Percentiles rank a stretch among this genome's conserved stretches.
Evolutionary conservation across 2,113 vertebrate species (phyloP).

Genomic region (Miniopterus natalensis): DNA sequence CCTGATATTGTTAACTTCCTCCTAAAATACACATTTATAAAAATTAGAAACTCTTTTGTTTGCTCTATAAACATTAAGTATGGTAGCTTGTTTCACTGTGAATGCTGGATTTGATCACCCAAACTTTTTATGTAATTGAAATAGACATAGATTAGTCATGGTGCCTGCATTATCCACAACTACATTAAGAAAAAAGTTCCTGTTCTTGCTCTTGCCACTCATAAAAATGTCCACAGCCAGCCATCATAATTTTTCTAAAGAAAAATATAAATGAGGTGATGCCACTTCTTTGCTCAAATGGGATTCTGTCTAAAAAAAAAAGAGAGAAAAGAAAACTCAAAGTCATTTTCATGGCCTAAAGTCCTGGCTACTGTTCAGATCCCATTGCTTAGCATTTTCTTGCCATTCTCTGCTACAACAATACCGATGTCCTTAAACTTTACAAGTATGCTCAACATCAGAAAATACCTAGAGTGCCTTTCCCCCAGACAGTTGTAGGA

Average conservation of each 20-base stretch:
- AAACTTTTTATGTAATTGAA: neutral
- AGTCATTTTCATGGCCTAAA: neutral
- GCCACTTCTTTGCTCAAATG: neutral
- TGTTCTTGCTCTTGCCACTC: neutral
- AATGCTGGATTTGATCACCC: neutral
- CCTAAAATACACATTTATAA: neutral
- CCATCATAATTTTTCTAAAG: neutral
- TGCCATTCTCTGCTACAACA: neutral
- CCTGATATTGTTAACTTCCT: neutral
- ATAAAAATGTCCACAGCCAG: neutral
- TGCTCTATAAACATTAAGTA: neutral
- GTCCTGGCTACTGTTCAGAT: neutral
- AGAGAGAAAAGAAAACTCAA: neutral
- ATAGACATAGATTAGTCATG: neutral
- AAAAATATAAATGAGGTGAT: neutral
- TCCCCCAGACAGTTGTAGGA: neutral
- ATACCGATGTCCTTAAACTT: neutral
- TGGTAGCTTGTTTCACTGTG: neutral
- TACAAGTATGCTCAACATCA: neutral
- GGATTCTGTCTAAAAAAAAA: neutral
- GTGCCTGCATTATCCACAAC: neutral
- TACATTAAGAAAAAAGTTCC: neutral
- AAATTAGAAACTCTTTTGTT: neutral
- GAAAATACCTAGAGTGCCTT: neutral
- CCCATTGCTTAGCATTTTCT: neutral